Evolutionary conservation across 2,888 invertebrate genomes (phyloP).

Genomic region (Chelonus formosanus): DNA sequence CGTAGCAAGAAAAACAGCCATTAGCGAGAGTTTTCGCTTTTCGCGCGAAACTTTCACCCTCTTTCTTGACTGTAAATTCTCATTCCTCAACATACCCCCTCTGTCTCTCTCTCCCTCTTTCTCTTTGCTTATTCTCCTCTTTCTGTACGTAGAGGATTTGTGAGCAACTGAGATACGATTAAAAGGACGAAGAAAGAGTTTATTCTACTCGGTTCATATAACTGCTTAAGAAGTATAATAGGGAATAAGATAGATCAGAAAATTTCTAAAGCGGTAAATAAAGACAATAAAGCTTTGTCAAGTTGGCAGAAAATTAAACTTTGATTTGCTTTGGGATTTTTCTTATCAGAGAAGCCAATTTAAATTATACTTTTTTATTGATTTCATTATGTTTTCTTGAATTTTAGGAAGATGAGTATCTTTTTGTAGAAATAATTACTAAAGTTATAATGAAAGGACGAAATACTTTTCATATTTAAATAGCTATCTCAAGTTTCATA

Average conservation of each 20-base stretch:
- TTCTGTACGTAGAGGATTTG: slow-evolving; percentile 44
- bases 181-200: slow-evolving; percentile 23
- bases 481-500: no score
- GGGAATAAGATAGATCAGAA: slow-evolving; percentile 7
- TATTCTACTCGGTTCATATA: slow-evolving; percentile 18
- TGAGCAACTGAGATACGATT: slow-evolving; percentile 35
- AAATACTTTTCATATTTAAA: no score
- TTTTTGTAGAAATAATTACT: no score
- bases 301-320: no score
- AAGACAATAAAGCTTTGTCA: slow-evolving; percentile 12
- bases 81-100: slow-evolving; percentile 30
- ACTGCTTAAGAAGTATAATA: slow-evolving; percentile 22
- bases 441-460: no score
- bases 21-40: slow-evolving; percentile 65
- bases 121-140: slow-evolving; percentile 26
- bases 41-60: slow-evolving; percentile 62
- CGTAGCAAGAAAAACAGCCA: slow-evolving; percentile 65
- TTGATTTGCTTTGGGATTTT: no score
- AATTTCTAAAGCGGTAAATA: neutral
- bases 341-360: no score
- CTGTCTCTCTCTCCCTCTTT: slow-evolving; percentile 31
- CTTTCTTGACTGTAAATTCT: slow-evolving; percentile 36
- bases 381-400: no score
- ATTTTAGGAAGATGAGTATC: no score
- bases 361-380: no score